A percentile compares a stretch with the other conserved stretches of the same genome.
Conservation (phyloP, 2,113 vertebrate genomes). For the Steatornis caripensis region DNA sequence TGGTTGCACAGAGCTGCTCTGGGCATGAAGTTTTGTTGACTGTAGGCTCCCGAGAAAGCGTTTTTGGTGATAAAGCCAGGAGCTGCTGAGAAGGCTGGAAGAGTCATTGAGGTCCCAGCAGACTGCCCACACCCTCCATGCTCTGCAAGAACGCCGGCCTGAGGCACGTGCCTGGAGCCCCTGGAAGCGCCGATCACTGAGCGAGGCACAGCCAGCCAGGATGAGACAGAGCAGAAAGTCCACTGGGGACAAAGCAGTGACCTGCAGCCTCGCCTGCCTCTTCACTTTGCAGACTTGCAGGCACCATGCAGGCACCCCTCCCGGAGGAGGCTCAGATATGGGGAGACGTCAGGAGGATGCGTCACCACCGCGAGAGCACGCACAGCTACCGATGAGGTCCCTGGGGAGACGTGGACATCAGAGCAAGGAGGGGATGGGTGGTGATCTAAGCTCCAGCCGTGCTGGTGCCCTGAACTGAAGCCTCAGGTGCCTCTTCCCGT, state of each 20-base stretch:
- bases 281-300: background rate
- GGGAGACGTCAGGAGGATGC: background rate
- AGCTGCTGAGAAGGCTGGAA: background rate
- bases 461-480: background rate
- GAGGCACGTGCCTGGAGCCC: background rate
- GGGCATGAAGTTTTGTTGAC: background rate
- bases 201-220: background rate
- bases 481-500: fast-evolving
- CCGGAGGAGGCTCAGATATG: fast-evolving
- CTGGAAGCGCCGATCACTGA: fast-evolving
- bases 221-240: background rate
- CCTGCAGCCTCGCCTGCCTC: background rate
- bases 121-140: too few species aligned
- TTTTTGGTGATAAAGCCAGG: background rate
- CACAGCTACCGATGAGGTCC: background rate
- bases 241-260: background rate
- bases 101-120: background rate
- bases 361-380: fast-evolving
- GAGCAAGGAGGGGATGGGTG: background rate
- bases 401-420: background rate
- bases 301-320: background rate
- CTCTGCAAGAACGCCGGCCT: background rate
- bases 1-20: background rate
- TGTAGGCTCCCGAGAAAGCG: background rate
- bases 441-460: background rate